phyloP scores from a whole-genome alignment of 2,797 vertebrate species.

The Nannoperca obscura region DNA sequence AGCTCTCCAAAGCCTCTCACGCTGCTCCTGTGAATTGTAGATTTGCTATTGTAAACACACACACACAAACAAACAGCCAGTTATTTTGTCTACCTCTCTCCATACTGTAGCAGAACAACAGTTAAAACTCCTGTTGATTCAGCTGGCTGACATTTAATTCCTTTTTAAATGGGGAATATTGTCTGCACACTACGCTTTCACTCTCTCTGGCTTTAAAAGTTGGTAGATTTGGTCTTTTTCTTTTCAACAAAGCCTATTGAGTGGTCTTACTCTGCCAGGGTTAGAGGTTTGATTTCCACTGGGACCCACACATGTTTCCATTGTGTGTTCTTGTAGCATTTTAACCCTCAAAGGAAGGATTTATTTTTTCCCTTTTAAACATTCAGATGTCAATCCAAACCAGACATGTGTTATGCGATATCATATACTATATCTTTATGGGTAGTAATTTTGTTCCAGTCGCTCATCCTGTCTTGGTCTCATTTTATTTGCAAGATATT shows the following conservation, averaged over 20 bases:
- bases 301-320: slow-evolving; percentile 47
- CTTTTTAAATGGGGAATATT: slow-evolving; percentile 1
- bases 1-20: slow-evolving; percentile 30
- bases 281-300: slow-evolving; percentile 30
- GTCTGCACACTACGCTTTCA: not conserved
- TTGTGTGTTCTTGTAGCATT: slow-evolving; percentile 32
- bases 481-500: slow-evolving; percentile 8
- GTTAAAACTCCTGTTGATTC: slow-evolving; percentile 35
- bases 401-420: slow-evolving; percentile 54
- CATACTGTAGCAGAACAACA: slow-evolving; percentile 18
- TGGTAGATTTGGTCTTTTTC: slow-evolving; percentile 7
- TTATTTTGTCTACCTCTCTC: not conserved
- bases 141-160: slow-evolving; percentile 27
- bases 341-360: slow-evolving; percentile 24
- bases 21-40: slow-evolving; percentile 18
- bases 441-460: slow-evolving; percentile 47
- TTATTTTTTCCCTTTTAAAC: slow-evolving; percentile 35
- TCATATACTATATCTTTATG: slow-evolving; percentile 42
- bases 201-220: slow-evolving; percentile 1
- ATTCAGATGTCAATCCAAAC: slow-evolving; percentile 61
- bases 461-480: slow-evolving; percentile 33
- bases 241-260: slow-evolving; percentile 10
- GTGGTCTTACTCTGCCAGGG: slow-evolving; percentile 11
- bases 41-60: slow-evolving; percentile 24
- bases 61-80: not conserved